Evolutionary conservation across 2,113 vertebrate species (phyloP).

Genomic region (Procapra przewalskii): DNA sequence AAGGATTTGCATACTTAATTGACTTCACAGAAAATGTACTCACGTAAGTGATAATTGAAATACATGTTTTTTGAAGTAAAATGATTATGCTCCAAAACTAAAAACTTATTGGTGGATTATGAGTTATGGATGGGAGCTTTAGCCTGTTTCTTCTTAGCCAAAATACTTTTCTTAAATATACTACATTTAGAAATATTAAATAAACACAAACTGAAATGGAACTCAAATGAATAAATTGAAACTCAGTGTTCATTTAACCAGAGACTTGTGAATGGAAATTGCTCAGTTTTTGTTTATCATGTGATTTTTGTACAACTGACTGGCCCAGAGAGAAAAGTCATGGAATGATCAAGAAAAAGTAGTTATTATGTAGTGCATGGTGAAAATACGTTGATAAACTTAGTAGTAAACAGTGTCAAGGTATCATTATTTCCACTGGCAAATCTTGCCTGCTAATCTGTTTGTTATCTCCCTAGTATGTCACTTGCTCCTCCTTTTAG

Average conservation of each 20-base stretch:
- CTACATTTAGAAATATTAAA: neutral
- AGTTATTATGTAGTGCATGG: neutral
- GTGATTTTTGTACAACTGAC: neutral
- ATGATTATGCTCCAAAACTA: neutral
- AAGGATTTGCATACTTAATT: neutral
- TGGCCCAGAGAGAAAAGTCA: neutral
- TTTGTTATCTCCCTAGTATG: rapidly evolving
- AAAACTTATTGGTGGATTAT: neutral
- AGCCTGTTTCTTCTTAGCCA: neutral
- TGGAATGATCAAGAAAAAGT: neutral
- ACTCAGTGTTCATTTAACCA: neutral
- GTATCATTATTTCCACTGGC: neutral
- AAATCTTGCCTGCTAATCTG: neutral
- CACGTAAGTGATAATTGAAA: neutral
- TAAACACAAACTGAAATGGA: neutral
- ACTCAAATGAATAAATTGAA: neutral
- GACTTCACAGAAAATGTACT: slow-evolving; percentile 26
- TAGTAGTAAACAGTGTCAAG: neutral
- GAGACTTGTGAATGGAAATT: neutral
- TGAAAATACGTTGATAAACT: neutral
- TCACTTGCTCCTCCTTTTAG: neutral
- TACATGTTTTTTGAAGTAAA: neutral
- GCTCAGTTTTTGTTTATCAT: neutral
- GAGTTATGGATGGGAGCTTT: neutral
- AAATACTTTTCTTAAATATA: neutral